Percentiles rank a stretch among this genome's conserved stretches.
phyloP scores from a whole-genome alignment of 2,888 invertebrate genomes.

The Melanargia galathea region DNA sequence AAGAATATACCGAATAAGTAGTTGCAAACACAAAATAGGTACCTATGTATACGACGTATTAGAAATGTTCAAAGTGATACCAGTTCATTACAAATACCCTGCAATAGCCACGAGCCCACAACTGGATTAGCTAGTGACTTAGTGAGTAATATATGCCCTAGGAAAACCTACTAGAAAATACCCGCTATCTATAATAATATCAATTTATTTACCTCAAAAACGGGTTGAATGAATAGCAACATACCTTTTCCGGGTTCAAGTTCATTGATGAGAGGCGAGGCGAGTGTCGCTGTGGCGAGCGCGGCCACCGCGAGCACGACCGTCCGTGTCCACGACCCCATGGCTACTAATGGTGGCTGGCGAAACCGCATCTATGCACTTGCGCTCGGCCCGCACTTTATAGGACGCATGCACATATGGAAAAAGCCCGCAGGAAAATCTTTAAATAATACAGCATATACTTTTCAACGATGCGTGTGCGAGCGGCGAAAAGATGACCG shows the following conservation, averaged over 20 bases:
- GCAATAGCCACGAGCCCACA: neutral
- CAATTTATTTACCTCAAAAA: neutral
- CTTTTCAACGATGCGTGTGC: too few species aligned
- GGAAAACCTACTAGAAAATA: neutral
- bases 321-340: slow-evolving; percentile 63
- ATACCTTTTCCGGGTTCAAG: slow-evolving; percentile 69
- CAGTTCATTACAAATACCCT: neutral
- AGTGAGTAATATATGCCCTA: neutral
- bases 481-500: too few species aligned
- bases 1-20: too few species aligned
- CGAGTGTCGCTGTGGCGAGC: slow-evolving; percentile 50
- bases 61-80: neutral
- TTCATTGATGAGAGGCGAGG: slow-evolving; percentile 67
- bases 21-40: too few species aligned
- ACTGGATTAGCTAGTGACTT: neutral
- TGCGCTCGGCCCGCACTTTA: slow-evolving; percentile 17
- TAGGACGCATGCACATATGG: slow-evolving; percentile 1
- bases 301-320: slow-evolving; percentile 56
- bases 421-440: slow-evolving; percentile 3
- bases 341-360: slow-evolving; percentile 59
- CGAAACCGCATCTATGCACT: slow-evolving; percentile 32
- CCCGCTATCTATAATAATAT: neutral
- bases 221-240: slow-evolving; percentile 17
- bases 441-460: neutral
- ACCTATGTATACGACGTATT: too few species aligned